Evolutionary conservation across 2,888 invertebrate species (phyloP).

Genomic region (Therioaphis trifolii): DNA sequence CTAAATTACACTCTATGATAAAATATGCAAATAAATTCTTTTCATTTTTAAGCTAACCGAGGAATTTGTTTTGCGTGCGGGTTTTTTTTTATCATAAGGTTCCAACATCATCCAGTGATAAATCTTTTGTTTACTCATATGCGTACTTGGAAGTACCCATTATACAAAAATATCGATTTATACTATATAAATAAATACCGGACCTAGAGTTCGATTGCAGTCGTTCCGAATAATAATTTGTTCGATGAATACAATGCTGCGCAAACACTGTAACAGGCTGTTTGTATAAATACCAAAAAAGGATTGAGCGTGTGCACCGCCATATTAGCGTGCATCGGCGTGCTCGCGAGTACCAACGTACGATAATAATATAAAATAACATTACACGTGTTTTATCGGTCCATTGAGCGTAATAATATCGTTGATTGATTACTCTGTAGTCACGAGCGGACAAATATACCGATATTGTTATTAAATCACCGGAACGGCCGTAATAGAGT

Average conservation of each 20-base stretch:
- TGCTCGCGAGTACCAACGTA: background rate
- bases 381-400: background rate
- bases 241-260: background rate
- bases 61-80: too few species aligned
- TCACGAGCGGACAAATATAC: background rate
- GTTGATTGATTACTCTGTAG: constrained; percentile 4
- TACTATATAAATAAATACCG: too few species aligned
- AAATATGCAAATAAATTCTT: too few species aligned
- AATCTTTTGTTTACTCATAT: too few species aligned
- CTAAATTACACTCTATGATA: background rate
- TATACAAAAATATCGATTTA: too few species aligned
- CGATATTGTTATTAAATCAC: background rate
- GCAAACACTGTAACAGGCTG: constrained; percentile 7
- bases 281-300: constrained; percentile 14
- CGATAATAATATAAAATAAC: background rate
- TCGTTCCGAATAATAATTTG: background rate
- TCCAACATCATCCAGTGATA: too few species aligned
- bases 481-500: background rate
- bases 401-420: background rate
- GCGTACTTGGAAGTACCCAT: too few species aligned
- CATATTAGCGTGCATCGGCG: constrained; percentile 20
- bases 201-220: background rate
- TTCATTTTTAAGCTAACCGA: too few species aligned
- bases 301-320: constrained; percentile 22
- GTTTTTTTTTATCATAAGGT: too few species aligned